Conservation (phyloP, 2,888 invertebrate species). For the Apotomis capreana region DNA sequence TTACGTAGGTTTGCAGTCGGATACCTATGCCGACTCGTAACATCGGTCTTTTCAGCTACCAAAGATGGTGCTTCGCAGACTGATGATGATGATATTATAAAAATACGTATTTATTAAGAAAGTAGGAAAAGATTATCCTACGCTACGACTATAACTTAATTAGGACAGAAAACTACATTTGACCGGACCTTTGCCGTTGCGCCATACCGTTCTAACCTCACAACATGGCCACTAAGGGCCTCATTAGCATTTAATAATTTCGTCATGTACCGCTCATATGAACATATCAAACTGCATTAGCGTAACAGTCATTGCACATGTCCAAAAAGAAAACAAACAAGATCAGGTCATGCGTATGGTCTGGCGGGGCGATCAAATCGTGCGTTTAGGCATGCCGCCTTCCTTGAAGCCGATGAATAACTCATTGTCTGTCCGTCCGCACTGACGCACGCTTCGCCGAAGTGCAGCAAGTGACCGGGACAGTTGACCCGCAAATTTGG, state of each 20-base stretch:
- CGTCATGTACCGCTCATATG: slow-evolving; percentile 38
- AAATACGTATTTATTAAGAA: too few relatives aligned
- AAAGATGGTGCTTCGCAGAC: too few relatives aligned
- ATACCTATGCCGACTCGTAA: too few relatives aligned
- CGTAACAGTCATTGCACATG: slow-evolving; percentile 43
- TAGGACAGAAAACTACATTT: slow-evolving; percentile 6
- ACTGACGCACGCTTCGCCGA: slow-evolving; percentile 80
- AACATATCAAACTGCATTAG: slow-evolving; percentile 38
- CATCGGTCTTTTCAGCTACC: too few relatives aligned
- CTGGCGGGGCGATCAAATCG: slow-evolving; percentile 69
- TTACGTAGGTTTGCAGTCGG: too few relatives aligned
- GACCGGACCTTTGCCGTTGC: background rate
- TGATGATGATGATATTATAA: too few relatives aligned
- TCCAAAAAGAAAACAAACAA: slow-evolving; percentile 65
- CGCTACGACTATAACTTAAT: background rate
- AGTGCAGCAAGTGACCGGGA: slow-evolving; percentile 75
- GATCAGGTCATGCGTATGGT: slow-evolving; percentile 68
- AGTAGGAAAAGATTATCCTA: background rate
- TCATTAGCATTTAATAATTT: slow-evolving; percentile 40
- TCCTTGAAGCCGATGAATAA: slow-evolving; percentile 82
- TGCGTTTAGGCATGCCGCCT: slow-evolving; percentile 79
- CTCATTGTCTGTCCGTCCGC: slow-evolving; percentile 81
- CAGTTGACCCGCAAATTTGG: slow-evolving; percentile 71
- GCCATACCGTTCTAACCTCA: slow-evolving; percentile 6
- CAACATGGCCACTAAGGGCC: slow-evolving; percentile 21